Evolutionary conservation across 1,140 invertebrate genomes (phyloP).

Genomic region (Drosophila equinoxialis): DNA sequence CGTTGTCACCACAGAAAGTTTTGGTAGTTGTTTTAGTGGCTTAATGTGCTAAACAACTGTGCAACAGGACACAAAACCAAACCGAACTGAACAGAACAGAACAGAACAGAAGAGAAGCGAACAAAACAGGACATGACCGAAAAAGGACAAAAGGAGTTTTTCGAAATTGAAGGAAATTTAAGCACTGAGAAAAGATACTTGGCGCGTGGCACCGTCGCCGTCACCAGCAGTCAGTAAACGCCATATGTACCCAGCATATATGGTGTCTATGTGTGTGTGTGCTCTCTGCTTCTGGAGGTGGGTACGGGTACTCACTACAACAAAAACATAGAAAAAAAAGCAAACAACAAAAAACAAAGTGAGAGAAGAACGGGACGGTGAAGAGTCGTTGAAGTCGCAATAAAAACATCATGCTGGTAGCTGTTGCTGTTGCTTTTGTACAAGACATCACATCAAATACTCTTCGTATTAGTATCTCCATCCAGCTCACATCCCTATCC

Average conservation of each 20-base stretch:
- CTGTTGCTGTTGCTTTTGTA: constrained; percentile 31
- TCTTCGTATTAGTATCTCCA: constrained; percentile 18
- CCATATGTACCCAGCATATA: constrained; percentile 2
- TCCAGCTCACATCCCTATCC: constrained; percentile 2
- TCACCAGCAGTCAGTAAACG: background rate
- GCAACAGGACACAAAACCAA: constrained; percentile 19
- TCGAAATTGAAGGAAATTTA: constrained; percentile 55
- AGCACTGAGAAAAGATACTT: constrained; percentile 51
- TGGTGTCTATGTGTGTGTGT: background rate
- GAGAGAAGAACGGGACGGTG: background rate
- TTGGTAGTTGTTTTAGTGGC: constrained; percentile 65
- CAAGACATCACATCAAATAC: constrained; percentile 19
- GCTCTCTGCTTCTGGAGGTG: constrained; percentile 1
- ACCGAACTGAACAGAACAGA: background rate
- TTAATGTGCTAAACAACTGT: constrained; percentile 77
- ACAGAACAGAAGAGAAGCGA: constrained; percentile 26
- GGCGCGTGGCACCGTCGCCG: background rate
- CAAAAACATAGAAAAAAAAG: constrained; percentile 9
- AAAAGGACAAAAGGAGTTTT: constrained; percentile 16
- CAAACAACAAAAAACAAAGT: background rate
- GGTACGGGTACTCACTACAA: constrained; percentile 4
- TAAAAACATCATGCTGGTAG: constrained; percentile 54
- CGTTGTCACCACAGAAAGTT: constrained; percentile 3
- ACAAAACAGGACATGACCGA: constrained; percentile 20
- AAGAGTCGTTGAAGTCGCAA: constrained; percentile 31